Percentiles rank a stretch among this genome's conserved stretches.
Conservation (phyloP, 2,888 invertebrate genomes). For the Sepiola atlantica region DNA sequence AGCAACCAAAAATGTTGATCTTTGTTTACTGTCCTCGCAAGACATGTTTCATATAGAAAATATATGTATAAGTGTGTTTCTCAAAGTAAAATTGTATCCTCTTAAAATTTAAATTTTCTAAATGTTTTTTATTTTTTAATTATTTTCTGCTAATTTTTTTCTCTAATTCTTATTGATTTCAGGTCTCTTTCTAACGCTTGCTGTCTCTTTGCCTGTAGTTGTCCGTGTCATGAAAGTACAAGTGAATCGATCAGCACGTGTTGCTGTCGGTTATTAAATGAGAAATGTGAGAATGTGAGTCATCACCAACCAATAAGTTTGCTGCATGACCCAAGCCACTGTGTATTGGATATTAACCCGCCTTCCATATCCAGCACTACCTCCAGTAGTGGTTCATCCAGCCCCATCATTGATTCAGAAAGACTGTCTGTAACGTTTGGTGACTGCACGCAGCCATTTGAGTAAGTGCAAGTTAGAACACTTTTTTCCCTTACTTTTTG, state of each 20-base stretch:
- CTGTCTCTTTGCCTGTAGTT: conserved; percentile 62
- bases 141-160: not conserved
- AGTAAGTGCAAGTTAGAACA: conserved; percentile 50
- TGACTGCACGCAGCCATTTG: conserved; percentile 51
- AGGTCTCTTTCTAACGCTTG: conserved; percentile 8
- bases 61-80: too few species aligned
- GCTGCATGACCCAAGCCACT: conserved; percentile 67
- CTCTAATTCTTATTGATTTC: not conserved
- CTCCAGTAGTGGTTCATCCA: conserved; percentile 72
- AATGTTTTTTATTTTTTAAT: not conserved
- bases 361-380: conserved; percentile 73
- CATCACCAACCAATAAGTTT: conserved; percentile 61
- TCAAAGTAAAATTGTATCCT: not conserved
- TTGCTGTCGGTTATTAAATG: conserved; percentile 73
- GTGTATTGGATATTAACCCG: conserved; percentile 71
- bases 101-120: not conserved
- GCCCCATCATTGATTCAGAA: conserved; percentile 68
- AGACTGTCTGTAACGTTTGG: conserved; percentile 56
- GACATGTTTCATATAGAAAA: too few species aligned
- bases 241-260: conserved; percentile 75
- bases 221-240: conserved; percentile 75
- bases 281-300: conserved; percentile 59
- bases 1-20: too few species aligned
- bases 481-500: not conserved
- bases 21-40: too few species aligned